Evolutionary conservation across 1,140 invertebrate species (phyloP), one percentile per base, ranked within the genome.

Genomic region (Drosophila pruinosa): DNA sequence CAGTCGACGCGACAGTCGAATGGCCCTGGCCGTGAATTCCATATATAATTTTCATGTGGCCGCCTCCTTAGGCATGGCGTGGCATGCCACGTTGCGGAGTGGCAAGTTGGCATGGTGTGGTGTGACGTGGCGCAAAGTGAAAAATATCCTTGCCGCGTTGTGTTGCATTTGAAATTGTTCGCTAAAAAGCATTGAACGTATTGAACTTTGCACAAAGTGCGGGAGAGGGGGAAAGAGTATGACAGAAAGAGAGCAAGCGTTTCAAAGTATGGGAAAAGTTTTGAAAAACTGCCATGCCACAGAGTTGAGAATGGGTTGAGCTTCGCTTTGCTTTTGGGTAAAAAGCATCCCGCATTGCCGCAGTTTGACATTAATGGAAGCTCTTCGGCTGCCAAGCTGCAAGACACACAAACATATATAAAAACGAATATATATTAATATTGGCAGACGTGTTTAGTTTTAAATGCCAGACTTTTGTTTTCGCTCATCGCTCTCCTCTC

Each of bases 21-120:
- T 75, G 81, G 69, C 81, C 81, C 75, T 85, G 81, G 81, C 81
- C 81, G 73, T 85, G 81, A 85, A 85, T 86, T 80, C 76, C 72
- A 76, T 79, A 72, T 76, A 83, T 83, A 83, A 83, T 83, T 75
- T 64, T 45, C 56, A 22, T 14, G n/a, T n/a, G 21, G 41, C n/a
- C 5, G 22, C 12, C 22, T 12, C n/a, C 22, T 24, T 14, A 7
- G 41, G 19, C 3, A n/a, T 1, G 4, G 31, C 1, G n/a, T 21
- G 28, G 26, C 59, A 34, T 36, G 19, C 14, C 36, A 31, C 28
- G 26, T 21, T 34, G 22, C 12, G n/a, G 3, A 15, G n/a, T 38
- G 36, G 36, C 36, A 38, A 38, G n/a, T 12, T 38, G n/a, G 8
- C 5, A 31, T 15, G 36, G 12, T n/a, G n/a, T n/a, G n/a, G n/a